Conservation (phyloP, 1,140 invertebrate species). For the Drosophila quadrilineata region DNA sequence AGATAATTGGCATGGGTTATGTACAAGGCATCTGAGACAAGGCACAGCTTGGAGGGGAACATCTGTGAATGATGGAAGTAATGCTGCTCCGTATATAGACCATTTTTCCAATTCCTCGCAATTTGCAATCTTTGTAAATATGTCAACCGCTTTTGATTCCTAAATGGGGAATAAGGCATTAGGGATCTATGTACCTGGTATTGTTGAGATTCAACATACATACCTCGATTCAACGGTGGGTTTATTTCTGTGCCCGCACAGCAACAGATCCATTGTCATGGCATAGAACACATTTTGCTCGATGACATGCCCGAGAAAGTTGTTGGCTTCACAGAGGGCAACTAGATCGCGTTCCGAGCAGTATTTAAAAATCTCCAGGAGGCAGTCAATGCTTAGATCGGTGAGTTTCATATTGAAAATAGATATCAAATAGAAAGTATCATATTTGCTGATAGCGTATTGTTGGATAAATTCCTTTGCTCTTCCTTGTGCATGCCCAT, state of each 20-base stretch:
- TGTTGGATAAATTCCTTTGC: too few relatives aligned
- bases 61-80: slow-evolving; percentile 71
- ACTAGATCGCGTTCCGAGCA: slow-evolving; percentile 57
- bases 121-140: slow-evolving; percentile 58
- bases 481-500: not conserved
- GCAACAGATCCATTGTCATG: slow-evolving; percentile 51
- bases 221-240: slow-evolving; percentile 53
- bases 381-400: slow-evolving; percentile 65
- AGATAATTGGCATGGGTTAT: slow-evolving; percentile 62
- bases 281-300: slow-evolving; percentile 51
- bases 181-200: not conserved
- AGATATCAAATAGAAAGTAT: too few relatives aligned
- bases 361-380: slow-evolving; percentile 58
- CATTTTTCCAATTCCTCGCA: slow-evolving; percentile 63
- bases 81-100: slow-evolving; percentile 53
- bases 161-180: slow-evolving; percentile 20
- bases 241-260: slow-evolving; percentile 63
- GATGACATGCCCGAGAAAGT: slow-evolving; percentile 45
- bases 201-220: not conserved
- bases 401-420: slow-evolving; percentile 39
- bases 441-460: slow-evolving; percentile 4
- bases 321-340: slow-evolving; percentile 41
- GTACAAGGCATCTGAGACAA: slow-evolving; percentile 57
- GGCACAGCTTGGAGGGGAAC: slow-evolving; percentile 66
- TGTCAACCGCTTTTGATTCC: slow-evolving; percentile 42